Percentiles rank a stretch among this genome's conserved stretches.
These are phyloP conservation scores for Drosophila nr. perissopoda DNA, from an alignment of 2,888 invertebrate genomes.

Conservation along the genomic window DNA sequence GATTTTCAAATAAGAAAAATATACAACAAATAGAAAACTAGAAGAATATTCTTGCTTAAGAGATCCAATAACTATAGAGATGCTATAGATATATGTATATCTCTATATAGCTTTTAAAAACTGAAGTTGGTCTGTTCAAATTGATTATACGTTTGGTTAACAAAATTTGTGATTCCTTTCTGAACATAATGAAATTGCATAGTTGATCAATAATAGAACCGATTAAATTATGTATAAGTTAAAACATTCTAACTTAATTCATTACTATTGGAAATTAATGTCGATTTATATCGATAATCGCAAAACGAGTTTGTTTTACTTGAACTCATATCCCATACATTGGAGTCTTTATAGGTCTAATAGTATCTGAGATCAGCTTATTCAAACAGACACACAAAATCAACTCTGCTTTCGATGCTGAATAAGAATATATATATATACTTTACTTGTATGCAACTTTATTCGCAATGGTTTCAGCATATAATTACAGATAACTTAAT, in stretches of 20 bases:
- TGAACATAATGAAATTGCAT: neutral
- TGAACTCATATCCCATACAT: neutral
- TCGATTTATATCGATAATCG: neutral
- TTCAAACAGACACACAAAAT: neutral
- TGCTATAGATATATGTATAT: neutral
- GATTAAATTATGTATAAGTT: neutral
- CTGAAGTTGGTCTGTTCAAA: neutral
- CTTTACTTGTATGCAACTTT: neutral
- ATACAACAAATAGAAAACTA: neutral
- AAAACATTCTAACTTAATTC: neutral
- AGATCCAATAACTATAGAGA: neutral
- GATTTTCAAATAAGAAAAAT: too few species aligned
- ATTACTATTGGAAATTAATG: neutral
- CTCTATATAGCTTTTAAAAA: too few species aligned
- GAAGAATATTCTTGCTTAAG: neutral
- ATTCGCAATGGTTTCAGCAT: neutral
- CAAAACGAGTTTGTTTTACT: too few species aligned
- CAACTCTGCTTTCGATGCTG: neutral
- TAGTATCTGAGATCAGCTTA: neutral
- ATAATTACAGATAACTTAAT: neutral
- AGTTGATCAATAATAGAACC: neutral
- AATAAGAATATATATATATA: neutral
- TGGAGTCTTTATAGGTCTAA: fast-evolving
- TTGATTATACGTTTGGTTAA: neutral
- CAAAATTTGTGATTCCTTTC: neutral